Base-by-base conservation (phyloP, 2,113 vertebrate species). In the Eurypyga helias region DNA sequence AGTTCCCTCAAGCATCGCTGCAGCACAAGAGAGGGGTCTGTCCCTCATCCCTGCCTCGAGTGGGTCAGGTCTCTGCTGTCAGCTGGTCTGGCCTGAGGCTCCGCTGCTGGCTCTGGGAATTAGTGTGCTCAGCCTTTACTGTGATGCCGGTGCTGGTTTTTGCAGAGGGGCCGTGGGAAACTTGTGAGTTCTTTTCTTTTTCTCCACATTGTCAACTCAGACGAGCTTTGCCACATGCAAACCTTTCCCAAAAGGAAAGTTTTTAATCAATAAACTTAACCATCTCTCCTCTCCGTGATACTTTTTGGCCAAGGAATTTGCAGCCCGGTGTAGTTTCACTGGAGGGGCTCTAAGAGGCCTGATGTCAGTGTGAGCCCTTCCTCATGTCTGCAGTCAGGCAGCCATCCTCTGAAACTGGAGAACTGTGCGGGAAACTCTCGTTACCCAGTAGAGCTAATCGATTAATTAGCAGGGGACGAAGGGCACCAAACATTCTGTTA, bases 391-490 rank as follows among this genome's bases (percentile, higher is more conserved):
- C 13, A 6, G 20, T 69, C 69, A 78, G 23, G 24, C 76, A 90
- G 38, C 62, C 16, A 11, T 85, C 78, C 69, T 58, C 64, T 7
- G 13, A 55, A 64, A 69, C 24, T 31, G 58, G 78, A 94, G 83
- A 93, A 60, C 38, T 34, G 69, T 66, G 45, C 10, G 5, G 81
- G 64, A 85, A 83, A 45, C 49, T 90, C 90, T 28, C 24, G 24
- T 65, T 95, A 73, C 89, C 62, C 58, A 65, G 83, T 69, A 77
- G 79, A 92, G 58, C 67, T 93, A 93, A 93, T 96, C 64, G 33
- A 89, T 97, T 95, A 92, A 96, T 97, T 96, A 96, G 89, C 89
- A 77, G 71, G 86, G 88, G 86, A 87, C 24, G 24, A 77, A 90
- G 86, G 89, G 82, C 94, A 95, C 71, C 83, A 89, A 88, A 85